Percentiles rank a stretch among this genome's conserved stretches.
phyloP scores from a whole-genome alignment of 2,888 invertebrate genomes.

The Dolichopus griseipennis region DNA sequence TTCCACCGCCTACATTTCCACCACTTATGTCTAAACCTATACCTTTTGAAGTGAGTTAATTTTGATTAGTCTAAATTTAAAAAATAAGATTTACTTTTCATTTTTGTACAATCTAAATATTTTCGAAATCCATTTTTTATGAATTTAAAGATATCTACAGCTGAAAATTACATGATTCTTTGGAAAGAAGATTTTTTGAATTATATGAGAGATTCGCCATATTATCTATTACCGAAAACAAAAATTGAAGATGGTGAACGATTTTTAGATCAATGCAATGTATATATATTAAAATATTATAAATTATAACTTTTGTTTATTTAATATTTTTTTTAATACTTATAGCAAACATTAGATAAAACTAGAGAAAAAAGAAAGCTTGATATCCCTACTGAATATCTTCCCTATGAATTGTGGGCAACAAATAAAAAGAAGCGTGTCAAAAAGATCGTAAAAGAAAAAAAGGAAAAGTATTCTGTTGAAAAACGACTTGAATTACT shows the following conservation, averaged over 20 bases:
- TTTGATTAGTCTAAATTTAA: too few relatives aligned
- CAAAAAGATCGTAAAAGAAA: constrained; percentile 14
- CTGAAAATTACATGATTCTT: constrained; percentile 60
- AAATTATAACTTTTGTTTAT: neutral
- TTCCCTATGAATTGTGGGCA: constrained; percentile 52
- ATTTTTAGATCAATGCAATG: constrained; percentile 30
- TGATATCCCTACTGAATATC: constrained; percentile 48
- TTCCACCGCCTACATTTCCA: constrained; percentile 54
- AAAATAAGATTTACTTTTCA: too few relatives aligned
- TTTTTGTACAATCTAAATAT: neutral
- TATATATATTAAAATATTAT: constrained; percentile 20
- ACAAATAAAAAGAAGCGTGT: constrained; percentile 29
- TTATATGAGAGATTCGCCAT: constrained; percentile 58
- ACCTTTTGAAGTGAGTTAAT: constrained; percentile 37
- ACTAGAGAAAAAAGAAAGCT: constrained; percentile 32
- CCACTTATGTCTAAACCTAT: constrained; percentile 51
- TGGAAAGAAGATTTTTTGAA: constrained; percentile 66
- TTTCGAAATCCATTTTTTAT: neutral
- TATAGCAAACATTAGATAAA: constrained; percentile 31
- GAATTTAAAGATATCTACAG: constrained; percentile 43
- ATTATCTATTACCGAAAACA: constrained; percentile 31
- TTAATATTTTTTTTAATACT: neutral
- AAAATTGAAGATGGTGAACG: constrained; percentile 23
- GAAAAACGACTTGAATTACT: constrained; percentile 52
- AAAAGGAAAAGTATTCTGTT: constrained; percentile 19